A percentile compares a stretch with the other conserved stretches of the same genome.
phyloP scores from a whole-genome alignment of 2,113 vertebrate genomes.

The Acrocephalus arundinaceus region DNA sequence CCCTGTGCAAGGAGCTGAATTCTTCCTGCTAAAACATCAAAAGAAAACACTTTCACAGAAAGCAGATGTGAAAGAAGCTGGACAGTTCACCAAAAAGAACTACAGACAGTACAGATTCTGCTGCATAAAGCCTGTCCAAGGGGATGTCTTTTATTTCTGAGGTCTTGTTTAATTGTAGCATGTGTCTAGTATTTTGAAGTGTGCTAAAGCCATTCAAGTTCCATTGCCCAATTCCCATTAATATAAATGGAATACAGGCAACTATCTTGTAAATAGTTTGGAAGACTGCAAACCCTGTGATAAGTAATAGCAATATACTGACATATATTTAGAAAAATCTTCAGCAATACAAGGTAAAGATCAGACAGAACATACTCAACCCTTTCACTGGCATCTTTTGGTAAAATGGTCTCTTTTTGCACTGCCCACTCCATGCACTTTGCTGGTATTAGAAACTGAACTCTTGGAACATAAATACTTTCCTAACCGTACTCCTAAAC shows the following conservation, averaged over 20 bases:
- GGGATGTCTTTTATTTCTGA: neutral
- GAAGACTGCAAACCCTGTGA: neutral
- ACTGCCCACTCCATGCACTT: neutral
- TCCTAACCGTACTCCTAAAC: neutral
- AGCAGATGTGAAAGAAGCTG: neutral
- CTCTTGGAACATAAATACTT: neutral
- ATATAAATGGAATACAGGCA: neutral
- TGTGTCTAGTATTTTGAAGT: neutral
- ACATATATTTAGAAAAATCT: neutral
- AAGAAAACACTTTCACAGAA: neutral
- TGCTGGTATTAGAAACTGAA: neutral
- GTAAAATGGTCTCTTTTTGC: neutral
- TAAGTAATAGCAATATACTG: neutral
- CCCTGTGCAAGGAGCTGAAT: slow-evolving; percentile 64
- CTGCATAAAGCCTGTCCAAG: neutral
- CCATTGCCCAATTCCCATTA: neutral
- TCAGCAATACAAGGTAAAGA: neutral
- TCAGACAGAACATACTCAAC: neutral
- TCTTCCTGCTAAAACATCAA: slow-evolving; percentile 73
- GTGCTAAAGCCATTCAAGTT: neutral
- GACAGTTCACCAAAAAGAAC: neutral
- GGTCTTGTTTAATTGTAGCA: neutral
- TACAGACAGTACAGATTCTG: neutral
- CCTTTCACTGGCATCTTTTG: neutral
- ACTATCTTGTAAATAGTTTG: neutral